Conservation (phyloP, 1,140 invertebrate genomes). For the Bombus sylvicola region DNA sequence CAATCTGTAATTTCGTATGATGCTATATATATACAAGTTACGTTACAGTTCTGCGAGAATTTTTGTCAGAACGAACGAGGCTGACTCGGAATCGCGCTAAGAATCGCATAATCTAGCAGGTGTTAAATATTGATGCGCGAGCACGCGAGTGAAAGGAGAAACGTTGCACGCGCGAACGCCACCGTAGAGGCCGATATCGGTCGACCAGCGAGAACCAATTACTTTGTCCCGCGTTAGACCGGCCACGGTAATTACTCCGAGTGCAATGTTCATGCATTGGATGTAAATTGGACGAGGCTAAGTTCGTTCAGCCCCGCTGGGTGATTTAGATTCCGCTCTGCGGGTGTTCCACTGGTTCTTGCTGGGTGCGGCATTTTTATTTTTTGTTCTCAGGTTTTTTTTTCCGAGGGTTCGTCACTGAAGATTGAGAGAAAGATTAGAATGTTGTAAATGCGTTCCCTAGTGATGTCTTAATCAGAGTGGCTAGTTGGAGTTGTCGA, state of each 20-base stretch:
- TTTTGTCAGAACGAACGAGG: neutral
- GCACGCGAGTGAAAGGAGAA: slow-evolving; percentile 21
- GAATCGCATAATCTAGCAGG: slow-evolving; percentile 7
- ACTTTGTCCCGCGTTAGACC: slow-evolving; percentile 40
- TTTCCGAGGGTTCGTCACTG: neutral
- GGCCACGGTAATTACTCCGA: slow-evolving; percentile 45
- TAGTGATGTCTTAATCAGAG: slow-evolving; percentile 10
- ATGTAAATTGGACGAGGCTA: slow-evolving; percentile 47
- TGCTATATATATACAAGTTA: too few relatives aligned
- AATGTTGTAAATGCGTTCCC: neutral
- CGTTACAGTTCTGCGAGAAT: neutral
- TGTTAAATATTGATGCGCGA: slow-evolving; percentile 40
- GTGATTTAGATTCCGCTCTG: slow-evolving; percentile 28
- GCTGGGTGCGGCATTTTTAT: too few relatives aligned
- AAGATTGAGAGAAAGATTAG: slow-evolving; percentile 8
- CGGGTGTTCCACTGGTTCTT: slow-evolving; percentile 9
- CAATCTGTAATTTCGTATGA: too few relatives aligned
- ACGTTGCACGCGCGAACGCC: neutral
- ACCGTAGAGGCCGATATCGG: neutral
- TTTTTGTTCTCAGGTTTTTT: too few relatives aligned
- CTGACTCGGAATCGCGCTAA: neutral
- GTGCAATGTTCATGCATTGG: slow-evolving; percentile 48
- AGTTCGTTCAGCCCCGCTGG: slow-evolving; percentile 27
- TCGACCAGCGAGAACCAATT: slow-evolving; percentile 35
- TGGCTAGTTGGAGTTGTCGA: neutral